These are phyloP conservation scores for Auanema sp. DNA, from an alignment of 2,888 invertebrate species.

Conservation along the genomic window DNA sequence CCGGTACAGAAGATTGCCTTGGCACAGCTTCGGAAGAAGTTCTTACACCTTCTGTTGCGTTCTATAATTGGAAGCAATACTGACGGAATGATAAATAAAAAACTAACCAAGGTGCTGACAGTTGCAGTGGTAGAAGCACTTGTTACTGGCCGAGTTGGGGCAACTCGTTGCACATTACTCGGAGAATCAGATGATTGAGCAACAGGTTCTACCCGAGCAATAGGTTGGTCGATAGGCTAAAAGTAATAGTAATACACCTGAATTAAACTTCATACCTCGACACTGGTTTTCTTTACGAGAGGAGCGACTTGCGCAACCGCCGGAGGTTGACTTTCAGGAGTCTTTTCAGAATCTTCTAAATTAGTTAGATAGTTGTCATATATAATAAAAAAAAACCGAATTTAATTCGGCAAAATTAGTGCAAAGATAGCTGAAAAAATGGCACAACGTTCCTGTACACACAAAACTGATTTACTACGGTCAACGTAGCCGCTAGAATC, in stretches of 20 bases:
- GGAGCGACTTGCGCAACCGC: conserved; percentile 20
- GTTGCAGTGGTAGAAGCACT: background rate
- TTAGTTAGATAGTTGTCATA: too few relatives aligned
- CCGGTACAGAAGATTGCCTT: too few relatives aligned
- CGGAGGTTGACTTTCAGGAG: conserved; percentile 10
- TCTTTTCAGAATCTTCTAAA: conserved; percentile 6
- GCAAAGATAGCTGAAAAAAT: too few relatives aligned
- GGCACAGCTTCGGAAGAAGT: too few relatives aligned
- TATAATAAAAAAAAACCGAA: background rate
- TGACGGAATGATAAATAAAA: too few relatives aligned
- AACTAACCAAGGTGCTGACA: too few relatives aligned
- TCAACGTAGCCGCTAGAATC: too few relatives aligned
- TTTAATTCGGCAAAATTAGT: background rate
- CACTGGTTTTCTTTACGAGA: conserved; percentile 11
- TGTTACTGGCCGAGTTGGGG: conserved; percentile 17
- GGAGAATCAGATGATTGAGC: conserved; percentile 2
- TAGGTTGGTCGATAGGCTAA: conserved; percentile 10
- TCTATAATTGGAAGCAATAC: too few relatives aligned
- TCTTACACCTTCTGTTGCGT: too few relatives aligned
- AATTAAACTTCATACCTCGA: background rate
- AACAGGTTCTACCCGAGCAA: conserved; percentile 20
- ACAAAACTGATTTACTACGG: too few relatives aligned
- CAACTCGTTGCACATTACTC: conserved; percentile 12
- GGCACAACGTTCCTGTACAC: too few relatives aligned
- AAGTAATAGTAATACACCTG: too few relatives aligned